phyloP scores from a whole-genome alignment of 2,888 invertebrate genomes.

The Dasypogon diadema region DNA sequence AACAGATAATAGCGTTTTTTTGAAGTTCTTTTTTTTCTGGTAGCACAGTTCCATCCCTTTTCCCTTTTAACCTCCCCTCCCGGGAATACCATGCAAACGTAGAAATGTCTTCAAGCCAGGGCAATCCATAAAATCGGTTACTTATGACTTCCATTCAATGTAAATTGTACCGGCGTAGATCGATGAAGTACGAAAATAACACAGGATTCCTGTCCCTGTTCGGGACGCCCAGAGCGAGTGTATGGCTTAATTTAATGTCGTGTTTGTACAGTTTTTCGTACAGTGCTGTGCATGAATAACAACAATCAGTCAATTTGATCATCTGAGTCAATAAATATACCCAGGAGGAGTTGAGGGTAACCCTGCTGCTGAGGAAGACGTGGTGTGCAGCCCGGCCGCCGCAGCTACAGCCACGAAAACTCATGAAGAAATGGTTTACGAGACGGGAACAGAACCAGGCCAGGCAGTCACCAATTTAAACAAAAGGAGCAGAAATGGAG shows the following conservation, averaged over 20 bases:
- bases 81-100: background rate
- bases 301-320: slow-evolving; percentile 68
- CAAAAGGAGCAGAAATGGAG: background rate
- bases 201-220: slow-evolving; percentile 51
- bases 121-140: slow-evolving; percentile 48
- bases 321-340: slow-evolving; percentile 65
- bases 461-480: slow-evolving; percentile 18
- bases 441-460: slow-evolving; percentile 5
- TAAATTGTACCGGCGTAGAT: slow-evolving; percentile 53
- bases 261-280: slow-evolving; percentile 56
- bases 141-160: slow-evolving; percentile 54
- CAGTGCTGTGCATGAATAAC: slow-evolving; percentile 63
- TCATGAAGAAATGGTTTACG: slow-evolving; percentile 35
- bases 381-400: background rate
- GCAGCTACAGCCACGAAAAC: slow-evolving; percentile 1
- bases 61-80: background rate
- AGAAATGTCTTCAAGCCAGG: slow-evolving; percentile 33
- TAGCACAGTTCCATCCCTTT: background rate
- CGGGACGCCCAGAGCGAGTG: slow-evolving; percentile 35
- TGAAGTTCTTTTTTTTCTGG: background rate
- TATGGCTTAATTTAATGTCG: slow-evolving; percentile 60
- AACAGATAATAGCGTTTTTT: background rate
- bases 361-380: background rate
- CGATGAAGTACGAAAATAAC: slow-evolving; percentile 55
- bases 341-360: slow-evolving; percentile 5